These are phyloP conservation scores for Poeciliopsis gracilis DNA, from an alignment of 2,797 vertebrate species.

Conservation along the genomic window DNA sequence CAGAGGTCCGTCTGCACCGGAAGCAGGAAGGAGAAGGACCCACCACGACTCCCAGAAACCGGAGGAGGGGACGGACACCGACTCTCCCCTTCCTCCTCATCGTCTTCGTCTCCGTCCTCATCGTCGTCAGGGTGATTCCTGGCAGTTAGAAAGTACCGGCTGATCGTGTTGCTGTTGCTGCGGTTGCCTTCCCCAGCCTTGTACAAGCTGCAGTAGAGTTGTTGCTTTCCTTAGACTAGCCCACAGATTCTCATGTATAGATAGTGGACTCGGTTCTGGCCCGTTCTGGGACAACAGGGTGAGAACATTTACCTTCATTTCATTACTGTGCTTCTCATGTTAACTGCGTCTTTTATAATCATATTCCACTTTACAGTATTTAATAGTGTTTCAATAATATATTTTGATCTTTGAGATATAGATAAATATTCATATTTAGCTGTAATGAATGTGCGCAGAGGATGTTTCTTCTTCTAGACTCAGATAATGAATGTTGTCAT, in stretches of 20 bases:
- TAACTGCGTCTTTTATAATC: constrained; percentile 65
- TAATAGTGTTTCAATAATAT: constrained; percentile 58
- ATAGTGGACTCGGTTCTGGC: constrained; percentile 30
- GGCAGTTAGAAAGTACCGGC: constrained; percentile 31
- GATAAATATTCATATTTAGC: constrained; percentile 24
- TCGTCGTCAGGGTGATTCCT: constrained; percentile 70
- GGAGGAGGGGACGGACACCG: constrained; percentile 31
- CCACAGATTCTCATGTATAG: constrained; percentile 17
- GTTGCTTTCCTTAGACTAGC: constrained; percentile 39
- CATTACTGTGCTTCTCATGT: constrained; percentile 10
- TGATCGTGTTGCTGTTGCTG: constrained; percentile 43
- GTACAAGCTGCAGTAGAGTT: constrained; percentile 46
- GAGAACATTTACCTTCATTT: constrained; percentile 21
- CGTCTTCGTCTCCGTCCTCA: constrained; percentile 69
- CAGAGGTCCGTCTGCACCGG: constrained; percentile 78
- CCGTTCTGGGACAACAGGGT: constrained; percentile 19
- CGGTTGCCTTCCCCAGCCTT: constrained; percentile 55
- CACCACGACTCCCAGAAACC: constrained; percentile 42
- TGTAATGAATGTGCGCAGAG: constrained; percentile 49
- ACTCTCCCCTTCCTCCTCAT: constrained; percentile 65
- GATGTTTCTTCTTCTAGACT: constrained; percentile 66
- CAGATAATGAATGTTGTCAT: constrained; percentile 70
- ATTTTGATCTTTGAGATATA: constrained; percentile 61
- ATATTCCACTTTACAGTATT: constrained; percentile 54
- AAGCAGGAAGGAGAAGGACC: constrained; percentile 71